phyloP scores from a whole-genome alignment of 2,113 vertebrate species.

The Machaerirhynchus nigripectus region DNA sequence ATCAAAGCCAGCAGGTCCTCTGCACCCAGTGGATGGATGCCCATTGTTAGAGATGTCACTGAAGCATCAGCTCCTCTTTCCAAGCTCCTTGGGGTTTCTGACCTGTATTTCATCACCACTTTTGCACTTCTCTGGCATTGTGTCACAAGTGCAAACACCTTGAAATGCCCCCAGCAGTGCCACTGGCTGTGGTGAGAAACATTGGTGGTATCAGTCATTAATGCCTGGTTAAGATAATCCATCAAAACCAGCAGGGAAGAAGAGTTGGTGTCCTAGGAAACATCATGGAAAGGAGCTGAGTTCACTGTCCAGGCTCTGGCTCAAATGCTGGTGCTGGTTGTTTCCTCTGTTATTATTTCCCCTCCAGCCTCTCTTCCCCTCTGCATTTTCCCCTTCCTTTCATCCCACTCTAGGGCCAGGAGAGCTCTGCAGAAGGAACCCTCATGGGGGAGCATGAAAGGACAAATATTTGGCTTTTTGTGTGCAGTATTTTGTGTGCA shows the following conservation, averaged over 20 bases:
- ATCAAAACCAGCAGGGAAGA: background rate
- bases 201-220: background rate
- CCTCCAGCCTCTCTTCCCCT: background rate
- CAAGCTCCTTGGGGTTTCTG: background rate
- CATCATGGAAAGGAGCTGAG: background rate
- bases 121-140: background rate
- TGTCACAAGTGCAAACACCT: background rate
- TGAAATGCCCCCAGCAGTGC: background rate
- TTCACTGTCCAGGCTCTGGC: background rate
- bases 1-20: background rate
- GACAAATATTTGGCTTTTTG: conserved; percentile 10
- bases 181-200: background rate
- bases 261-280: background rate
- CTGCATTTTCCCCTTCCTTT: accelerated
- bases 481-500: background rate
- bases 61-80: background rate
- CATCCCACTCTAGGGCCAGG: background rate
- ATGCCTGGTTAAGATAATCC: background rate
- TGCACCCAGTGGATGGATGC: background rate
- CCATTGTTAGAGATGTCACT: accelerated
- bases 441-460: background rate
- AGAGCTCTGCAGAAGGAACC: background rate
- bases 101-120: accelerated
- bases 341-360: background rate
- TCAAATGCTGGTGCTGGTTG: background rate